Conservation (phyloP, 92 coral and sea anemone genomes). For the Paramuricea clavata region DNA sequence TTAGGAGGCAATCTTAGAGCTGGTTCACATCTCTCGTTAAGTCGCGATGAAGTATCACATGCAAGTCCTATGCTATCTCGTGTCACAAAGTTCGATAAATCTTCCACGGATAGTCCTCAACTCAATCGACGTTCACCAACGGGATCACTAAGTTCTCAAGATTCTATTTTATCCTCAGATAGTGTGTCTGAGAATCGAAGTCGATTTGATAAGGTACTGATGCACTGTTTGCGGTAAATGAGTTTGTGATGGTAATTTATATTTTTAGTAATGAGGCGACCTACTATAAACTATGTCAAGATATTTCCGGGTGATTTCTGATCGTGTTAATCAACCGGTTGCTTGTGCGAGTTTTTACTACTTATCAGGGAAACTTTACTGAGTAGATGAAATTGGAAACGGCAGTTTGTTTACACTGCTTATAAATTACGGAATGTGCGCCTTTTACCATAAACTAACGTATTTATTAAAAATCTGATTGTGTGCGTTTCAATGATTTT, state of each 20-base stretch:
- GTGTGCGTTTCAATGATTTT: background rate
- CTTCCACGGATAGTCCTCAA: slow-evolving; percentile 35
- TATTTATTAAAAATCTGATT: no score
- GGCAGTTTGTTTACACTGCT: no score
- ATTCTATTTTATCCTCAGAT: slow-evolving; percentile 74
- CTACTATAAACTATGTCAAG: no score
- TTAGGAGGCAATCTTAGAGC: slow-evolving; percentile 10
- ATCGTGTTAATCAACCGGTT: no score
- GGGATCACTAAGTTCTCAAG: slow-evolving; percentile 93
- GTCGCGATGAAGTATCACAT: slow-evolving; percentile 35
- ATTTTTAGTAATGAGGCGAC: no score
- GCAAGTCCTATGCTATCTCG: slow-evolving; percentile 37
- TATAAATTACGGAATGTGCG: no score
- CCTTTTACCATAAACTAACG: no score
- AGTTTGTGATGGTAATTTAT: no score
- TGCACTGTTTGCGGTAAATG: background rate
- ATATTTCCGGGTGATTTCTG: no score
- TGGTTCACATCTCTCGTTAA: slow-evolving; percentile 37
- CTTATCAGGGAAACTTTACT: no score
- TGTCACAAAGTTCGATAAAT: slow-evolving; percentile 16
- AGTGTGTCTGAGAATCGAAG: slow-evolving; percentile 86
- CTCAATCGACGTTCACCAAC: slow-evolving; percentile 67
- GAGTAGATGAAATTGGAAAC: no score
- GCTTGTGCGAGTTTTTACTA: no score
- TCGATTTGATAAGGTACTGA: slow-evolving; percentile 86